Evolutionary conservation across 2,888 invertebrate genomes (phyloP).

Genomic region (Trisateles emortualis): DNA sequence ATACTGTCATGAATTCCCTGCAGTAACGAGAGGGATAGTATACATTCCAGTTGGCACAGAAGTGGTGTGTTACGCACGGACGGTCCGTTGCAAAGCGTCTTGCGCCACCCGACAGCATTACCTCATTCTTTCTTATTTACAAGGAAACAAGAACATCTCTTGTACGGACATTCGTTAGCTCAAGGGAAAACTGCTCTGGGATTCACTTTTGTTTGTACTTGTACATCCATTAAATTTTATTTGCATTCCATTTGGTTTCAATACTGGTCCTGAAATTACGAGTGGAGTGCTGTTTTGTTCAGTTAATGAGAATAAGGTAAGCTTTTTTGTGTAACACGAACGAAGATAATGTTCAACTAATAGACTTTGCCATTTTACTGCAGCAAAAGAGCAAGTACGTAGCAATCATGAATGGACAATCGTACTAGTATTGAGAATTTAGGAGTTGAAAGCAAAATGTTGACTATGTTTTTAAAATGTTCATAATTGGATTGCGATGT

Average conservation of each 20-base stretch:
- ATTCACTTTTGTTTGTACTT: conserved; percentile 32
- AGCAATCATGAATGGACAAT: too few relatives aligned
- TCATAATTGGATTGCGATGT: too few relatives aligned
- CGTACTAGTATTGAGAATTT: too few relatives aligned
- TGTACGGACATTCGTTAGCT: conserved; percentile 45
- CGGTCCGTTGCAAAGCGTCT: conserved; percentile 37
- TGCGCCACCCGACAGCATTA: conserved; percentile 52
- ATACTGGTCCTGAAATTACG: conserved; percentile 4
- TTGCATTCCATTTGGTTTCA: conserved; percentile 32
- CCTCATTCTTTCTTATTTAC: conserved; percentile 60
- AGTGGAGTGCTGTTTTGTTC: not conserved
- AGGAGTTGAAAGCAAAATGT: too few relatives aligned
- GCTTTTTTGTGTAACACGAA: too few relatives aligned
- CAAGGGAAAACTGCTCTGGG: conserved; percentile 35
- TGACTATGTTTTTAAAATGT: too few relatives aligned
- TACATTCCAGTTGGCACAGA: conserved; percentile 46
- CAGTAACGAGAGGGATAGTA: conserved; percentile 27
- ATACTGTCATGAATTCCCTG: conserved; percentile 28
- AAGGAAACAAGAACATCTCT: conserved; percentile 52
- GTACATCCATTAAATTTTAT: conserved; percentile 35
- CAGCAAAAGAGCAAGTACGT: too few relatives aligned
- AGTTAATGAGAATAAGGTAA: not conserved
- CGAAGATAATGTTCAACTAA: too few relatives aligned
- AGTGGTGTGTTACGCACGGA: conserved; percentile 63
- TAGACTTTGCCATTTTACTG: too few relatives aligned